phyloP scores from a whole-genome alignment of 2,113 vertebrate genomes.

The Monarcha castaneiventris region DNA sequence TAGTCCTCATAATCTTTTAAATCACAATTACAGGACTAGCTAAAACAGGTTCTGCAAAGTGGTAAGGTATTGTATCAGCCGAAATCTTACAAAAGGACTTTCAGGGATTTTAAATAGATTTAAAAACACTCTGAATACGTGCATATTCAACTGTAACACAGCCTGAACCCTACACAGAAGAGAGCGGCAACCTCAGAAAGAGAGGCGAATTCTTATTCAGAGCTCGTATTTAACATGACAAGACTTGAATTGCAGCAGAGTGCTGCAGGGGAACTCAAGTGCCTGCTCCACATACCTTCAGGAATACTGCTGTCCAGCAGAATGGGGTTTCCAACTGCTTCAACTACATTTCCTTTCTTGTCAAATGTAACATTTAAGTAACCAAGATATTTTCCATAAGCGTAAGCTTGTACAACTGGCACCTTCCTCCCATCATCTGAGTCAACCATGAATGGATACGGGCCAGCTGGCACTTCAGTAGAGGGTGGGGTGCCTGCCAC shows the following conservation, averaged over 20 bases:
- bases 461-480: slow-evolving; percentile 77
- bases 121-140: background rate
- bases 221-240: background rate
- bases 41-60: background rate
- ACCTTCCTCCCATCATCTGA: slow-evolving; percentile 80
- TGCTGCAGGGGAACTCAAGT: background rate
- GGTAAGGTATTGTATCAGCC: background rate
- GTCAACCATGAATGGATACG: slow-evolving; percentile 83
- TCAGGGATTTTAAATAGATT: background rate
- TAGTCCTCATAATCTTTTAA: background rate
- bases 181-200: background rate
- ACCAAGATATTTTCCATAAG: slow-evolving; percentile 94
- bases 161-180: background rate
- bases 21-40: background rate
- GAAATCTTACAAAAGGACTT: background rate
- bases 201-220: background rate
- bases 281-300: slow-evolving; percentile 74
- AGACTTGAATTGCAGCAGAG: background rate
- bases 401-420: slow-evolving; percentile 92
- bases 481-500: slow-evolving; percentile 73
- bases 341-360: slow-evolving; percentile 78
- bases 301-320: slow-evolving; percentile 80
- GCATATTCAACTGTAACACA: background rate
- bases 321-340: slow-evolving; percentile 86
- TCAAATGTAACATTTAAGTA: slow-evolving; percentile 86